Evolutionary conservation across 2,888 invertebrate genomes (phyloP).

Genomic region (Nomada ferruginata): DNA sequence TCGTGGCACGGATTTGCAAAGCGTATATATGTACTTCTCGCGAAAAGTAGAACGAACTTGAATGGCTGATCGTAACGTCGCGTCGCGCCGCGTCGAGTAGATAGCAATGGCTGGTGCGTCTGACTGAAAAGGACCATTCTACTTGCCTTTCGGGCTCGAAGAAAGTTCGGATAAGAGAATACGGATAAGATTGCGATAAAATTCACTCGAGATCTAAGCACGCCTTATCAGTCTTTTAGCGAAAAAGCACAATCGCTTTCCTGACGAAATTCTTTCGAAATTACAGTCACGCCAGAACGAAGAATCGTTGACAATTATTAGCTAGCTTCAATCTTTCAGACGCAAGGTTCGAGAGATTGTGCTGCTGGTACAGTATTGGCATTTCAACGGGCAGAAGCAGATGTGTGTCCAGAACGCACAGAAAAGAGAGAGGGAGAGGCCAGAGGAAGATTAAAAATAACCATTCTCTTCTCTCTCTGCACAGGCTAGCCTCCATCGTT

Average conservation of each 20-base stretch:
- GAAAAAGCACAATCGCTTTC: background rate
- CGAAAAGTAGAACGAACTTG: constrained; percentile 1
- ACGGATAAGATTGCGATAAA: constrained; percentile 7
- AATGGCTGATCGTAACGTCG: background rate
- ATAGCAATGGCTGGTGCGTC: background rate
- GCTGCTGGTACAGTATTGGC: background rate
- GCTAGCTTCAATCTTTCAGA: background rate
- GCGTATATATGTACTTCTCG: background rate
- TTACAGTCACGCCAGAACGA: background rate
- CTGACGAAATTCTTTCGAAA: background rate
- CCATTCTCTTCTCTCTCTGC: constrained; percentile 20
- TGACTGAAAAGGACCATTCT: background rate
- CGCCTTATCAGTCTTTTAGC: constrained; percentile 1
- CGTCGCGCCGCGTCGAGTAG: background rate
- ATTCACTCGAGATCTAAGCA: constrained; percentile 5
- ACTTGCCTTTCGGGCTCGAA: background rate
- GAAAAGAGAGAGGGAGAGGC: constrained; percentile 42
- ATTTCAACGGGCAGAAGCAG: constrained; percentile 17
- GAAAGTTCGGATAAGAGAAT: background rate
- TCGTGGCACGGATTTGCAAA: constrained; percentile 48
- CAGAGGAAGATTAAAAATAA: constrained; percentile 59
- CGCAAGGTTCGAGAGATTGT: background rate
- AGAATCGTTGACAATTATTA: background rate
- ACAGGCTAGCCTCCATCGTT: background rate
- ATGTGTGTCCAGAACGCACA: constrained; percentile 45